These are phyloP conservation scores for Puma concolor DNA, from an alignment of 2,113 vertebrate species.

Conservation along the genomic window DNA sequence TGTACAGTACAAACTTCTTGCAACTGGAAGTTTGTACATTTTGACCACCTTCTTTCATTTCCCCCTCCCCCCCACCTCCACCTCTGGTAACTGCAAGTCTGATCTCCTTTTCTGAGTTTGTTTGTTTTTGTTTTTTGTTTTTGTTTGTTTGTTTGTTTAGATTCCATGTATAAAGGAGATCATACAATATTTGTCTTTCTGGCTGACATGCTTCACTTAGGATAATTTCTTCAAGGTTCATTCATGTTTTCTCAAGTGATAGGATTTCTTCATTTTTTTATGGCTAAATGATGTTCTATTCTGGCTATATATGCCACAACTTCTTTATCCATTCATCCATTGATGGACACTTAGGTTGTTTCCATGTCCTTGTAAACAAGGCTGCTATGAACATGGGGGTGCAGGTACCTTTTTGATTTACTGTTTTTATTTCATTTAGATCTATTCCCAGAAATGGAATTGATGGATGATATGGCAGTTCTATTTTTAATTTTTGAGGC, in stretches of 20 bases:
- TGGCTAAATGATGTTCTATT: not conserved
- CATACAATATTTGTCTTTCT: not conserved
- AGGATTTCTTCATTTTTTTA: not conserved
- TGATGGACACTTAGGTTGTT: not conserved
- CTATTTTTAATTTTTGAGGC: not conserved
- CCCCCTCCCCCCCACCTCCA: not conserved
- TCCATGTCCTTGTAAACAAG: not conserved
- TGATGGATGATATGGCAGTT: not conserved
- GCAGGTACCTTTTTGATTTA: not conserved
- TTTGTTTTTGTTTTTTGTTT: not conserved
- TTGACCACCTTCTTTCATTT: not conserved
- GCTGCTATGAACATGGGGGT: not conserved
- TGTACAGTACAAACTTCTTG: not conserved
- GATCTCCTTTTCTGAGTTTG: not conserved
- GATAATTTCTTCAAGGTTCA: not conserved
- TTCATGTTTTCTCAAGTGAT: not conserved
- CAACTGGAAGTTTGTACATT: not conserved
- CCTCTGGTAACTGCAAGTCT: not conserved
- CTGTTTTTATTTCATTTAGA: not conserved
- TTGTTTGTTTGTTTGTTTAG: not conserved
- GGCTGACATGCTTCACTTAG: not conserved
- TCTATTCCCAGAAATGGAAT: not conserved
- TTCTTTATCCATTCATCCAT: not conserved
- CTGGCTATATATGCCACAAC: not conserved
- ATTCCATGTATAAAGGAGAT: not conserved